Percentiles rank a stretch among this genome's conserved stretches.
phyloP scores from a whole-genome alignment of 2,888 invertebrate genomes.

The Campaea margaritaria region DNA sequence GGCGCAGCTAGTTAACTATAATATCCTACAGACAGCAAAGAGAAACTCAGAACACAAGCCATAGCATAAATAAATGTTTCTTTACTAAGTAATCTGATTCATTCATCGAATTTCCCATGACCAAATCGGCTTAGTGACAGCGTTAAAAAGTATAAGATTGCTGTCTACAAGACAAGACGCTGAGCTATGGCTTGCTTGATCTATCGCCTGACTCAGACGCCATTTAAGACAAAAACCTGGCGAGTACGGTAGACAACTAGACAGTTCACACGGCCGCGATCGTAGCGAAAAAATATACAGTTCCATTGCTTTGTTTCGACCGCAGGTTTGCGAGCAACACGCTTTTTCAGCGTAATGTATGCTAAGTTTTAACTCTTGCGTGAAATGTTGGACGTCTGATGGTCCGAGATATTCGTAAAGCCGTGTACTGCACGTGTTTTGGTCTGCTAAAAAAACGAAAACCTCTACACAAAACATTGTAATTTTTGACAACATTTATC shows the following conservation, averaged over 20 bases:
- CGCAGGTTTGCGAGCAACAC: background rate
- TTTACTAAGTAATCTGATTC: background rate
- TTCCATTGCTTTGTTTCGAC: background rate
- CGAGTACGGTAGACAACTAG: background rate
- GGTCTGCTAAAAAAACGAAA: no score
- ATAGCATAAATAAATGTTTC: background rate
- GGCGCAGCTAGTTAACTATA: no score
- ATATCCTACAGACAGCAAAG: background rate
- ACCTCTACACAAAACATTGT: no score
- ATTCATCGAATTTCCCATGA: constrained; percentile 1
- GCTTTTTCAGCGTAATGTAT: no score
- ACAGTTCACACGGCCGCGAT: background rate
- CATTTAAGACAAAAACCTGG: background rate
- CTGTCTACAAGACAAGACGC: background rate
- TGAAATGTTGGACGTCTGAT: background rate
- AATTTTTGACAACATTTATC: no score
- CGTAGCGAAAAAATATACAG: background rate
- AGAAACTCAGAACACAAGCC: background rate
- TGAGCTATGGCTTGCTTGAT: background rate
- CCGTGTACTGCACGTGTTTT: no score
- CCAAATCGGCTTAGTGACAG: constrained; percentile 1
- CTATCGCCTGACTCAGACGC: background rate
- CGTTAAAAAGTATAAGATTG: constrained; percentile 1
- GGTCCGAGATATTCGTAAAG: no score
- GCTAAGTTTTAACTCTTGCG: no score